Evolutionary conservation across 2,888 invertebrate species (phyloP).

Genomic region (Eulithis testata): DNA sequence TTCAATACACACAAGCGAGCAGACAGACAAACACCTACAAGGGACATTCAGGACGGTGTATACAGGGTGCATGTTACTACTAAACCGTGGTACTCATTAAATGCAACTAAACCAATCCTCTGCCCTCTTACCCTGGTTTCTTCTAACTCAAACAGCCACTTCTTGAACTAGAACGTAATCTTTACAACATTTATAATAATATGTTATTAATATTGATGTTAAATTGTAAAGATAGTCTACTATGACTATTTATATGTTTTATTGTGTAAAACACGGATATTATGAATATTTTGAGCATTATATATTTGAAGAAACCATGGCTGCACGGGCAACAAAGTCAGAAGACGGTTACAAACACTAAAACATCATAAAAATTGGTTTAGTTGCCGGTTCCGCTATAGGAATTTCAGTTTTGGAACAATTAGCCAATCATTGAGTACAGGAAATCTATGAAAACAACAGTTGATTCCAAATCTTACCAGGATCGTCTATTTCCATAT

Average conservation of each 20-base stretch:
- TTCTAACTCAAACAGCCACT: slow-evolving; percentile 7
- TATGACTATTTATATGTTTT: too few species aligned
- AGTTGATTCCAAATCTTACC: slow-evolving; percentile 72
- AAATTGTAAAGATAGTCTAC: too few species aligned
- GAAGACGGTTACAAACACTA: slow-evolving; percentile 40
- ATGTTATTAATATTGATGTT: too few species aligned
- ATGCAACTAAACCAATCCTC: slow-evolving; percentile 67
- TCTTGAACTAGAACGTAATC: too few species aligned
- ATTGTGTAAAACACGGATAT: not conserved
- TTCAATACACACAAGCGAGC: slow-evolving; percentile 49
- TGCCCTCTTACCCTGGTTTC: slow-evolving; percentile 64
- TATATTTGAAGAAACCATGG: slow-evolving; percentile 49
- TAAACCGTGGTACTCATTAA: slow-evolving; percentile 59
- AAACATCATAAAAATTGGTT: slow-evolving; percentile 51
- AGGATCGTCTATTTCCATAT: slow-evolving; percentile 80
- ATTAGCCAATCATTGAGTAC: slow-evolving; percentile 54
- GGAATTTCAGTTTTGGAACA: slow-evolving; percentile 37
- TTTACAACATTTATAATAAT: too few species aligned
- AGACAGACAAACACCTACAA: slow-evolving; percentile 39
- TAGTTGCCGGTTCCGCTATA: slow-evolving; percentile 53
- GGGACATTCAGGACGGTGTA: slow-evolving; percentile 47
- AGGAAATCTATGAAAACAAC: slow-evolving; percentile 52
- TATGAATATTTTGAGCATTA: not conserved
- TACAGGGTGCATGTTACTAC: slow-evolving; percentile 62
- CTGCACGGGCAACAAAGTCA: slow-evolving; percentile 41